A percentile compares a stretch with the other conserved stretches of the same genome.
Conservation (phyloP, 2,113 vertebrate species). For the Erythrocercus mccallii region DNA sequence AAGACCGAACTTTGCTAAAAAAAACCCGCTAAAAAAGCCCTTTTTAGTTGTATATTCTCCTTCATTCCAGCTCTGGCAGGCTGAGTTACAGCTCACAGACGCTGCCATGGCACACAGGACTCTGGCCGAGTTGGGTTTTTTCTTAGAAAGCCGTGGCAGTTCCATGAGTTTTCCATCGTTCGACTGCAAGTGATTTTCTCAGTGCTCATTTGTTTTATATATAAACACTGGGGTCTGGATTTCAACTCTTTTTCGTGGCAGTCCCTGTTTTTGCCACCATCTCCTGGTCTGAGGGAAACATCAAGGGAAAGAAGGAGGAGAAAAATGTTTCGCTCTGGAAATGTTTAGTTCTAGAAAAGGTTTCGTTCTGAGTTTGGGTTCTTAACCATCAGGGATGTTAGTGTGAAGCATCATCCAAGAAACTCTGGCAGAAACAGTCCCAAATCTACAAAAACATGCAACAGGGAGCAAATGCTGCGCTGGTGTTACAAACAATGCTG, state of each 20-base stretch:
- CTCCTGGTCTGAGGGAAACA: not conserved
- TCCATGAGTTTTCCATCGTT: not conserved
- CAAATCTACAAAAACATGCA: not conserved
- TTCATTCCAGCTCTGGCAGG: not conserved
- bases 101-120: not conserved
- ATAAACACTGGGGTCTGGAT: not conserved
- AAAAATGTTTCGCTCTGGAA: not conserved
- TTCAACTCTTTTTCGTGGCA: not conserved
- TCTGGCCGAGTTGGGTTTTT: not conserved
- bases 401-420: not conserved
- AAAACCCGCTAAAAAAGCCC: not conserved
- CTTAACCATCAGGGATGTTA: not conserved
- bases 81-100: not conserved
- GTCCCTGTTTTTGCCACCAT: not conserved
- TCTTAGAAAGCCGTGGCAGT: slow-evolving; percentile 18
- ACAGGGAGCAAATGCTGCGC: rapidly evolving
- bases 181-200: not conserved
- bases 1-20: not conserved
- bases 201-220: not conserved
- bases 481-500: not conserved
- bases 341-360: not conserved
- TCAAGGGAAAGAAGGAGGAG: not conserved
- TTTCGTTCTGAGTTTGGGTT: not conserved
- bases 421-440: not conserved
- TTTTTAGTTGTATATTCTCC: not conserved